These are phyloP conservation scores for Podotricha telesiphe DNA, from an alignment of 2,888 invertebrate genomes.

Conservation along the genomic window DNA sequence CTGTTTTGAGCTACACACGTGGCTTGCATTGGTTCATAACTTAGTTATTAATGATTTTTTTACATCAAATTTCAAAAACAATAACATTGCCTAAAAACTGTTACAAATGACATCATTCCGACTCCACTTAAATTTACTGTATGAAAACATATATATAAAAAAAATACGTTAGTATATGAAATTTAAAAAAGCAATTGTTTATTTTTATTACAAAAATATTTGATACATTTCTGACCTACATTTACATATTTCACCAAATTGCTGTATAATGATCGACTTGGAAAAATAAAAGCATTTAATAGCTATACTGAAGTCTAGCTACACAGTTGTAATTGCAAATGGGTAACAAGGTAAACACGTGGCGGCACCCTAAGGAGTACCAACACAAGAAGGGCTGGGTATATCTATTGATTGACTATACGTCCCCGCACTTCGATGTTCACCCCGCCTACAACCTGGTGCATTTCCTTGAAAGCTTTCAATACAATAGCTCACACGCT, in stretches of 20 bases:
- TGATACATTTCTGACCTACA: background rate
- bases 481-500: conserved; percentile 43
- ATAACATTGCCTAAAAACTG: too few species aligned
- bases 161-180: too few species aligned
- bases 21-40: too few species aligned
- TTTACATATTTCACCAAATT: too few species aligned
- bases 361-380: conserved; percentile 48
- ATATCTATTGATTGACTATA: conserved; percentile 68
- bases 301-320: background rate
- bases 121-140: too few species aligned
- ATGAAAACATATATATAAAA: too few species aligned
- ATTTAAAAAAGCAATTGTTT: too few species aligned
- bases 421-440: conserved; percentile 49
- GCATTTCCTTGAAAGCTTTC: conserved; percentile 62
- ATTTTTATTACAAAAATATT: too few species aligned
- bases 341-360: conserved; percentile 57
- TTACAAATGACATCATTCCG: too few species aligned
- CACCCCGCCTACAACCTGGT: conserved; percentile 49
- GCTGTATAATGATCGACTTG: background rate
- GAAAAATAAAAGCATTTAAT: background rate
- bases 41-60: too few species aligned
- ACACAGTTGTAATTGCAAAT: conserved; percentile 36
- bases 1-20: too few species aligned
- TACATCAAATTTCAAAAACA: too few species aligned
- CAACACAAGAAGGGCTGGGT: conserved; percentile 32